These are phyloP conservation scores for Setipinna tenuifilis DNA, from an alignment of 2,797 vertebrate species.

Conservation along the genomic window DNA sequence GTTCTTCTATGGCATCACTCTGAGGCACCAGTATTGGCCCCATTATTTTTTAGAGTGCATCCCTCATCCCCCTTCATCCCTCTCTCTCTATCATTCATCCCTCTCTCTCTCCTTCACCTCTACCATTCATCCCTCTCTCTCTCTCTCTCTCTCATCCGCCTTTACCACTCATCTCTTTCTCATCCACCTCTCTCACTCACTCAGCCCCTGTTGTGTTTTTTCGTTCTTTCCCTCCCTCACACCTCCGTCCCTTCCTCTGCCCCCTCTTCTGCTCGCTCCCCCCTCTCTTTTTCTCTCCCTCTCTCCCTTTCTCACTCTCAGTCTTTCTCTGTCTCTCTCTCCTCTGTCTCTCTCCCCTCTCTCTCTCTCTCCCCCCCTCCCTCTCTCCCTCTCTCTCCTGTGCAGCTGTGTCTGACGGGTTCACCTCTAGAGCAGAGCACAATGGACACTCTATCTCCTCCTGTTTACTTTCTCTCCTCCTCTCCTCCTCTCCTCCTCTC, in stretches of 20 bases:
- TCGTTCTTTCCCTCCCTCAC: conserved; percentile 46
- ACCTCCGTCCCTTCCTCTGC: background rate
- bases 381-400: background rate
- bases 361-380: background rate
- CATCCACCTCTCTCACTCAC: background rate
- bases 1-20: too few species aligned
- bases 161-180: background rate
- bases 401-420: conserved; percentile 68
- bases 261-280: too few species aligned
- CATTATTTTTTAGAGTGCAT: too few species aligned
- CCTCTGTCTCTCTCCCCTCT: background rate
- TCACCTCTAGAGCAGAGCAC: conserved; percentile 54
- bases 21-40: too few species aligned
- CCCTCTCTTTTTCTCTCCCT: background rate
- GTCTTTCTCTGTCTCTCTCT: background rate
- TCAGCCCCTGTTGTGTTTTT: too few species aligned
- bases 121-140: background rate
- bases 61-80: background rate
- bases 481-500: conserved; percentile 43
- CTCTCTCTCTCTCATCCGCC: background rate
- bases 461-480: conserved; percentile 37
- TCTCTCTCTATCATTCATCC: background rate
- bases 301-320: background rate
- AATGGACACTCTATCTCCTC: conserved; percentile 63
- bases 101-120: too few species aligned